Evolutionary conservation across 2,888 invertebrate genomes (phyloP).

Genomic region (Caenorhabditis parvicauda): DNA sequence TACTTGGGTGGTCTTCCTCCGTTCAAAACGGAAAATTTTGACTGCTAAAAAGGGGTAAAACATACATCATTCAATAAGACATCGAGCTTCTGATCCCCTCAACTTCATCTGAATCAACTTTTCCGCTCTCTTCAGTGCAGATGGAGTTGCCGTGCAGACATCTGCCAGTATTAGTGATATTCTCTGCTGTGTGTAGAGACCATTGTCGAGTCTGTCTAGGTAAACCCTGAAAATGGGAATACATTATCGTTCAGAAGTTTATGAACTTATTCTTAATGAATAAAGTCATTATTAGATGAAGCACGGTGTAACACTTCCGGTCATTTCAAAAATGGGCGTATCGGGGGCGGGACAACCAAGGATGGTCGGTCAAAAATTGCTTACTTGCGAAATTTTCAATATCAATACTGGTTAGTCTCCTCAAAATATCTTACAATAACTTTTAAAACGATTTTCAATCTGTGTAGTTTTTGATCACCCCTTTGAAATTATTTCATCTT

Average conservation of each 20-base stretch:
- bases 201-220: conserved; percentile 82
- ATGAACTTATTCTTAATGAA: background rate
- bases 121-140: conserved; percentile 31
- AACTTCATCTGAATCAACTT: conserved; percentile 56
- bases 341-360: too few relatives aligned
- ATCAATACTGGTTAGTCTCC: too few relatives aligned
- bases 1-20: too few relatives aligned
- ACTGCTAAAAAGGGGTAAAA: background rate
- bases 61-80: background rate
- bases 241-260: too few relatives aligned
- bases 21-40: background rate
- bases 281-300: too few relatives aligned
- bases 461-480: background rate
- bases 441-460: too few relatives aligned
- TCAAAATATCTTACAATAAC: too few relatives aligned
- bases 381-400: too few relatives aligned
- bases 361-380: too few relatives aligned
- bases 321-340: too few relatives aligned
- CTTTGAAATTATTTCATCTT: background rate
- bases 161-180: conserved; percentile 78
- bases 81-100: conserved; percentile 8
- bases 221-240: conserved; percentile 29
- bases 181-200: conserved; percentile 86
- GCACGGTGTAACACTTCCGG: too few relatives aligned
- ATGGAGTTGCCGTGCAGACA: conserved; percentile 65